These are phyloP conservation scores for Dreissena rostriformis DNA, from an alignment of 1,140 invertebrate genomes.

Conservation along the genomic window DNA sequence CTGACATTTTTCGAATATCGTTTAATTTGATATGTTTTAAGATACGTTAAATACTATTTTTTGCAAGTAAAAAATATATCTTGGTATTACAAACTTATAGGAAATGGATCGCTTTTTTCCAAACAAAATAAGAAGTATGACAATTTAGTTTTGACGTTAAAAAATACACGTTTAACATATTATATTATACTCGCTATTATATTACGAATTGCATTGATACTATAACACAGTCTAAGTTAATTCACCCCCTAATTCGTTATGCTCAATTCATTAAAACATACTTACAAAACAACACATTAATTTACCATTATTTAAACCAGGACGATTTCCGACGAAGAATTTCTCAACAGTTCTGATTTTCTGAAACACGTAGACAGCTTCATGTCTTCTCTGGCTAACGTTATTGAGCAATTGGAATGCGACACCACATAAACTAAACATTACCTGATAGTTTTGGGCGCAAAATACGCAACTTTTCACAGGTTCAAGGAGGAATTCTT, in stretches of 20 bases:
- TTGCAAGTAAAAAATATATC: not conserved
- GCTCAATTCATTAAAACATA: too few species aligned
- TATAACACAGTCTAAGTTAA: too few species aligned
- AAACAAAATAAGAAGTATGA: not conserved
- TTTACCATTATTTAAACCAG: slow-evolving; percentile 29
- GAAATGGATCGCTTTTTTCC: not conserved
- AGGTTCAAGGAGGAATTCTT: slow-evolving; percentile 69
- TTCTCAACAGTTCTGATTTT: slow-evolving; percentile 52
- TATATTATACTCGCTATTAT: not conserved
- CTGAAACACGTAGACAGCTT: slow-evolving; percentile 62
- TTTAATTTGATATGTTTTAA: not conserved
- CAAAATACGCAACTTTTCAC: slow-evolving; percentile 63
- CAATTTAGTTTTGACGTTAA: not conserved
- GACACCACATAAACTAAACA: slow-evolving; percentile 54
- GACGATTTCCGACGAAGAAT: slow-evolving; percentile 48
- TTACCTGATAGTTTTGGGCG: slow-evolving; percentile 63
- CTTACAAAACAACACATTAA: too few species aligned
- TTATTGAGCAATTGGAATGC: slow-evolving; percentile 65
- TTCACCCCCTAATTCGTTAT: too few species aligned
- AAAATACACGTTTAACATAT: not conserved
- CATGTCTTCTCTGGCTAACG: slow-evolving; percentile 62
- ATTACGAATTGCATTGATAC: too few species aligned
- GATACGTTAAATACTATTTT: not conserved
- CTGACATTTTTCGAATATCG: not conserved
- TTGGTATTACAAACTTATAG: not conserved